These are phyloP conservation scores for Aphelinus atriplicis DNA, from an alignment of 1,140 invertebrate genomes.

Conservation along the genomic window DNA sequence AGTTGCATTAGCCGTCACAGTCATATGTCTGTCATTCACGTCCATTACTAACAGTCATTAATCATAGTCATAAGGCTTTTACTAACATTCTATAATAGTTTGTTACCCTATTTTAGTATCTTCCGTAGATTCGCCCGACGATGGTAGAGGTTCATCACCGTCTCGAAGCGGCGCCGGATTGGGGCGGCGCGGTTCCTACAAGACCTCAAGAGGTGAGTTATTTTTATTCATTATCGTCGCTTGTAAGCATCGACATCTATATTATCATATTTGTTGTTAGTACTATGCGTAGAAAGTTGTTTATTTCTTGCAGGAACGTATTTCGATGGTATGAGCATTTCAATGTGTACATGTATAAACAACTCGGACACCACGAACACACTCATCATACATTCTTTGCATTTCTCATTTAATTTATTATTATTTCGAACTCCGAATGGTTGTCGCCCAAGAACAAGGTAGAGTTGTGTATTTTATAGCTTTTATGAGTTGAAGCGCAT, in stretches of 20 bases:
- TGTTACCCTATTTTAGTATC: constrained; percentile 65
- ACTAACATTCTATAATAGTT: constrained; percentile 58
- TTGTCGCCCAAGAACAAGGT: constrained; percentile 12
- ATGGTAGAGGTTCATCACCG: constrained; percentile 78
- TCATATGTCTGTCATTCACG: no score
- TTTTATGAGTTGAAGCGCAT: constrained; percentile 56
- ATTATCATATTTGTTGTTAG: constrained; percentile 6
- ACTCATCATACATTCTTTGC: not conserved
- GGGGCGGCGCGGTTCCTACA: constrained; percentile 84
- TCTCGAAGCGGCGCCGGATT: constrained; percentile 75
- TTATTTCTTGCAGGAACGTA: constrained; percentile 26
- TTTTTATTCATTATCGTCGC: constrained; percentile 27
- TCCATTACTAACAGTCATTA: constrained; percentile 1
- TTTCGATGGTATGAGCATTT: constrained; percentile 47
- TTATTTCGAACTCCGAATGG: constrained; percentile 37
- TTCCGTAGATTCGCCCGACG: constrained; percentile 82
- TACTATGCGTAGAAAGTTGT: constrained; percentile 14
- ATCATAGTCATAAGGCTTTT: constrained; percentile 38
- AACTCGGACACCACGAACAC: constrained; percentile 1
- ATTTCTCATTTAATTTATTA: constrained; percentile 33
- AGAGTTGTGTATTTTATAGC: constrained; percentile 40
- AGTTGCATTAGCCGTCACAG: not conserved
- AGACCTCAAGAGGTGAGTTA: constrained; percentile 82
- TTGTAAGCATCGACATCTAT: constrained; percentile 30
- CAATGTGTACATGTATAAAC: constrained; percentile 36